Base-by-base conservation (phyloP, 2,797 vertebrate species). In the Chaunax sp. region DNA sequence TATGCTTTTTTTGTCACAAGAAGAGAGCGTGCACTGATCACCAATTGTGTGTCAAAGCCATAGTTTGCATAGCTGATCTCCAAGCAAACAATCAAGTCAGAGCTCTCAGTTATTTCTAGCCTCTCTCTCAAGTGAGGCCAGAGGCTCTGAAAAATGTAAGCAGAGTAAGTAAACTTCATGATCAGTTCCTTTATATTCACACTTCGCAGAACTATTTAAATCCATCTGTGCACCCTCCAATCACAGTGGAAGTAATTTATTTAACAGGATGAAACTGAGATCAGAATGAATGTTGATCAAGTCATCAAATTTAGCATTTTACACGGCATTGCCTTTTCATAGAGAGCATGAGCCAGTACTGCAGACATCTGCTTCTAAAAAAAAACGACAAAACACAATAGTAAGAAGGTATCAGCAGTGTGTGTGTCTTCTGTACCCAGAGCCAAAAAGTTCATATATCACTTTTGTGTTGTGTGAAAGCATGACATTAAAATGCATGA, bases 81-180 rank as follows among this genome's bases (percentile, higher is more conserved):
- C 3, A 64, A 65, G 23, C 43, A 73, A 78, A 84, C 69, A 75
- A 69, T 85, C 78, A 85, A 50, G 23, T 68, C 47, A 19, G 62
- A 50, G 41, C 16, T 37, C 43, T 75, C 35, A 74, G 63, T 80
- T 75, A 69, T 70, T 69, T 72, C 57, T 80, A 76, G 74, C 54
- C 18, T 57, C 23, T 33, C 45, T 67, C 75, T 53, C 80, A 72
- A 80, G 22, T 3, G 1, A 38, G 6, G 47, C 62, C 51, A n/a
- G 23, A 18, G 55, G 57, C 50, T 35, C 11, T 25, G 15, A 57
- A 18, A 77, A 54, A 37, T 28, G n/a, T 60, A 20, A 20, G 46
- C 5, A 6, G 6, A 23, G 9, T 28, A 43, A 28, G 26, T 51
- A 20, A 51, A 37, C 19, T 60, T 50, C 63, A 65, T 28, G 58